Percentiles rank a stretch among this genome's conserved stretches.
Evolutionary conservation across 2,888 invertebrate genomes (phyloP).

Genomic region (Limenitis arthemis): DNA sequence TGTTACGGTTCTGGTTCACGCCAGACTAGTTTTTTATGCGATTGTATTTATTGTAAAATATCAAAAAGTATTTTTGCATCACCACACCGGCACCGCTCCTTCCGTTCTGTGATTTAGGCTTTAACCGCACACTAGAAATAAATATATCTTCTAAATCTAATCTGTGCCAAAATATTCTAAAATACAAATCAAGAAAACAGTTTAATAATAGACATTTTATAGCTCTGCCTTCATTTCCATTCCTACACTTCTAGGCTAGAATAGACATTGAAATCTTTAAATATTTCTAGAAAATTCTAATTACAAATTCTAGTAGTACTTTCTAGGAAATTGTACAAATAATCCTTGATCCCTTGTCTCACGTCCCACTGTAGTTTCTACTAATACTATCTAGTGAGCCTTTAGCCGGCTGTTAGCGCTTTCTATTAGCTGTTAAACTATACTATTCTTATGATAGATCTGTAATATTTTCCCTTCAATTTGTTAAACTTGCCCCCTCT

Average conservation of each 20-base stretch:
- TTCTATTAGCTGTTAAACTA: conserved; percentile 6
- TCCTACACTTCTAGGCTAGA: conserved; percentile 32
- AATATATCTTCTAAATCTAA: conserved; percentile 38
- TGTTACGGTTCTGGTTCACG: conserved; percentile 31
- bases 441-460: conserved; percentile 5
- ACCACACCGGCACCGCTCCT: conserved; percentile 56
- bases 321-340: conserved; percentile 60
- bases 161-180: conserved; percentile 58
- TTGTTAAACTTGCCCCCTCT: not conserved
- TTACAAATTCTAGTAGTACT: conserved; percentile 42
- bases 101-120: conserved; percentile 68
- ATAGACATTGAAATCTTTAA: conserved; percentile 31
- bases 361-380: conserved; percentile 63
- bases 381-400: conserved; percentile 30
- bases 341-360: conserved; percentile 61
- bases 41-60: conserved; percentile 36
- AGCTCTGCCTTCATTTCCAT: conserved; percentile 21
- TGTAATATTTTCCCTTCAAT: conserved; percentile 1
- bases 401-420: conserved; percentile 16
- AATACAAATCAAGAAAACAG: conserved; percentile 26
- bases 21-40: conserved; percentile 40
- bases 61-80: conserved; percentile 57
- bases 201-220: conserved; percentile 19
- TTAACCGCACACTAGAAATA: conserved; percentile 46
- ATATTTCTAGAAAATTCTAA: conserved; percentile 45